These are phyloP conservation scores for Corythornis madagascariensis DNA, from an alignment of 2,113 vertebrate genomes.

Conservation along the genomic window DNA sequence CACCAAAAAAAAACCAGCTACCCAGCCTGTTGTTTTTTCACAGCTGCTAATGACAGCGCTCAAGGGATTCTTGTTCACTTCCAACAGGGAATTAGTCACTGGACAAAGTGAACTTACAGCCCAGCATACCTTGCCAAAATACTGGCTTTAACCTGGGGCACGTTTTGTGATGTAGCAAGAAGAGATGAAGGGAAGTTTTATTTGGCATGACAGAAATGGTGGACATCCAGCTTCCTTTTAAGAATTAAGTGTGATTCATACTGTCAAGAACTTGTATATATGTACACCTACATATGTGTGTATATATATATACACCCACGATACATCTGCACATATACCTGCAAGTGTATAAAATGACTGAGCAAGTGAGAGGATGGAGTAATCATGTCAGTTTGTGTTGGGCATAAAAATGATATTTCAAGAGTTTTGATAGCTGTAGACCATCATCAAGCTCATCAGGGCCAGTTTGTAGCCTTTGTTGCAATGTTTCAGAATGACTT, in stretches of 20 bases:
- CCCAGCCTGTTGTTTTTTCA: background rate
- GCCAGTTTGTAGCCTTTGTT: background rate
- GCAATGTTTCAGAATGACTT: background rate
- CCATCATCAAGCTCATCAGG: background rate
- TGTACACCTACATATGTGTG: background rate
- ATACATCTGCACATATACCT: background rate
- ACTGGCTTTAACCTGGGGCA: background rate
- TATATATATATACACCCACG: too few species aligned
- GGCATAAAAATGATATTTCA: background rate
- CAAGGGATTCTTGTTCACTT: background rate
- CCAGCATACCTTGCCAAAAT: background rate
- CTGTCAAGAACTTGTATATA: background rate
- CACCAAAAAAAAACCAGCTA: background rate
- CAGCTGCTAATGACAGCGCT: background rate
- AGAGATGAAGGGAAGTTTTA: background rate
- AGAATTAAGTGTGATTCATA: background rate
- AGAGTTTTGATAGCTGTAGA: background rate
- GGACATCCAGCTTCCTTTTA: background rate
- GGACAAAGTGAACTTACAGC: background rate
- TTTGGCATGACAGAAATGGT: background rate
- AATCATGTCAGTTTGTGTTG: background rate
- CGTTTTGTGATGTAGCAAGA: background rate
- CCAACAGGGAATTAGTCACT: background rate
- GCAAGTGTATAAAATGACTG: background rate
- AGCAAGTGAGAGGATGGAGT: background rate